These are phyloP conservation scores for Drosophila bipectinata DNA, from an alignment of 1,140 invertebrate genomes.

Conservation along the genomic window DNA sequence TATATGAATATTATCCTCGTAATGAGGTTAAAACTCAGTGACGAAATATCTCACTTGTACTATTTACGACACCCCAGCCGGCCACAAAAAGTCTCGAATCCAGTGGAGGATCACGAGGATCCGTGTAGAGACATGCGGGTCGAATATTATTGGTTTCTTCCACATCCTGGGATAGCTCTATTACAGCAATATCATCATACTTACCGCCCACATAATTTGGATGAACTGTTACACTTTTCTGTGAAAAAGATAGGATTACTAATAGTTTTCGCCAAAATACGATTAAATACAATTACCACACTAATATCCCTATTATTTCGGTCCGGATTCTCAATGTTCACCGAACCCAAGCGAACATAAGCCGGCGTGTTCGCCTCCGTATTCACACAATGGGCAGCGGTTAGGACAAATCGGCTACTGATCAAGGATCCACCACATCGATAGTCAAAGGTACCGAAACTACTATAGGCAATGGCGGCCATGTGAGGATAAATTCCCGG, in stretches of 20 bases:
- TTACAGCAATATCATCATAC: conserved; percentile 73
- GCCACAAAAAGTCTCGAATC: conserved; percentile 50
- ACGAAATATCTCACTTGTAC: conserved; percentile 46
- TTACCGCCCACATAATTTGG: conserved; percentile 59
- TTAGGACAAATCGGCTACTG: conserved; percentile 84
- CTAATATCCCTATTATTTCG: conserved; percentile 40
- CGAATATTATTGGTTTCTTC: conserved; percentile 23
- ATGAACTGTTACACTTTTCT: conserved; percentile 55
- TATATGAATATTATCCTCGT: no score
- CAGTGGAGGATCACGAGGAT: conserved; percentile 46
- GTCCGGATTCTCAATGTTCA: conserved; percentile 47
- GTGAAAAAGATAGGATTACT: background rate
- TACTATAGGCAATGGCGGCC: conserved; percentile 66
- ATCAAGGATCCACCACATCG: conserved; percentile 85
- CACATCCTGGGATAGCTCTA: conserved; percentile 54
- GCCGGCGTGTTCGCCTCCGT: conserved; percentile 23
- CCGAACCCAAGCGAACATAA: conserved; percentile 66
- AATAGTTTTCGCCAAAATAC: background rate
- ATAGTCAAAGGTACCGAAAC: conserved; percentile 58
- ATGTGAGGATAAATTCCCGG: conserved; percentile 75
- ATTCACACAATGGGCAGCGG: conserved; percentile 91
- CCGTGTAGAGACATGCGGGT: conserved; percentile 67
- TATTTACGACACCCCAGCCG: conserved; percentile 71
- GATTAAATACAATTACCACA: conserved; percentile 26
- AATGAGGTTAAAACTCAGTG: no score